These are phyloP conservation scores for Corythaeola cristata DNA, from an alignment of 2,113 vertebrate species.

Conservation along the genomic window DNA sequence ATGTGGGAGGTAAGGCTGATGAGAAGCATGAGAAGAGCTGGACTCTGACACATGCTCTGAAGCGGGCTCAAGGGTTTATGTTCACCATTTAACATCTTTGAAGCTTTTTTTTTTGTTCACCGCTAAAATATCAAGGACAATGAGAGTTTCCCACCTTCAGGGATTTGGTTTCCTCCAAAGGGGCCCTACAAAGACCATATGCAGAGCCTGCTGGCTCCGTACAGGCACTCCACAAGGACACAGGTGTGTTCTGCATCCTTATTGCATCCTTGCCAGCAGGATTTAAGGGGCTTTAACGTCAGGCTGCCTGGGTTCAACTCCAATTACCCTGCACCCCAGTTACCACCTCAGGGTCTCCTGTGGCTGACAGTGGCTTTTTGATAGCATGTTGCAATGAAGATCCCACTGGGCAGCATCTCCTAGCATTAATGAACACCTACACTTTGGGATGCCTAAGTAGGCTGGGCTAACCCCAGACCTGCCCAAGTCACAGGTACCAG, in stretches of 20 bases:
- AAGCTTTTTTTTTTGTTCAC: background rate
- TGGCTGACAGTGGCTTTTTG: background rate
- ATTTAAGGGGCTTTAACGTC: background rate
- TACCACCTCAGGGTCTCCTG: background rate
- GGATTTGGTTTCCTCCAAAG: background rate
- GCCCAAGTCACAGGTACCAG: background rate
- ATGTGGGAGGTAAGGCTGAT: background rate
- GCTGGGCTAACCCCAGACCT: background rate
- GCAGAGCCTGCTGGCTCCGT: background rate
- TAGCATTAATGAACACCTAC: accelerated
- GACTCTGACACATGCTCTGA: background rate
- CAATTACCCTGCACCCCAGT: background rate
- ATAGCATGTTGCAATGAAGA: background rate
- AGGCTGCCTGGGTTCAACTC: background rate
- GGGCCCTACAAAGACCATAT: background rate
- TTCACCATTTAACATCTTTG: background rate
- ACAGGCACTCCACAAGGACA: background rate
- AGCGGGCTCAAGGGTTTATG: background rate
- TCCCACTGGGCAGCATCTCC: too few relatives aligned
- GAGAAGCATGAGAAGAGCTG: background rate
- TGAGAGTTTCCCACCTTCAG: background rate
- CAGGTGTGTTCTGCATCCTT: background rate
- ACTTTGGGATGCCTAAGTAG: background rate
- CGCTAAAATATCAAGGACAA: background rate
- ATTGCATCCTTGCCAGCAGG: background rate